Percentiles rank a stretch among this genome's conserved stretches.
These are phyloP conservation scores for Platerodrilus igneus DNA, from an alignment of 2,888 invertebrate genomes.

Conservation along the genomic window DNA sequence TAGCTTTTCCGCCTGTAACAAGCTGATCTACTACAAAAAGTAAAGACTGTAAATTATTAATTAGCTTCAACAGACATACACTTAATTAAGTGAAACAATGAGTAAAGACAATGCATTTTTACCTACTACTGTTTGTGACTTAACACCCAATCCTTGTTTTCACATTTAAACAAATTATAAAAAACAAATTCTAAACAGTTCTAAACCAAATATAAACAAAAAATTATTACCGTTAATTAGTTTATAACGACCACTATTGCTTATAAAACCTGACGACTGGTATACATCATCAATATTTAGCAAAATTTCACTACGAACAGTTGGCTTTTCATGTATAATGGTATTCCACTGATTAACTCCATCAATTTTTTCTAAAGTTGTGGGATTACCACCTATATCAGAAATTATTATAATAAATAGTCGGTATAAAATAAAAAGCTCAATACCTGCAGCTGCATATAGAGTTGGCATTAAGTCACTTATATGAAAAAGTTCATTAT, in stretches of 20 bases:
- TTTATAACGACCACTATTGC: constrained; percentile 37
- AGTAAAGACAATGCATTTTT: too few species aligned
- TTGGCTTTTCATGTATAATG: constrained; percentile 29
- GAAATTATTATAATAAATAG: not conserved
- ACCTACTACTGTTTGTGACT: not conserved
- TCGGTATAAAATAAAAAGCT: not conserved
- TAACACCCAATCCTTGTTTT: not conserved
- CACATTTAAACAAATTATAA: not conserved
- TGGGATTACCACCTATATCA: constrained; percentile 46
- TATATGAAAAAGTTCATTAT: constrained; percentile 65
- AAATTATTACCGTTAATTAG: constrained; percentile 40
- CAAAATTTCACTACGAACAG: constrained; percentile 29
- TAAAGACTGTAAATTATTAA: too few species aligned
- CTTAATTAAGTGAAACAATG: too few species aligned
- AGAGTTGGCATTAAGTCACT: constrained; percentile 78
- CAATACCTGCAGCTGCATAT: constrained; percentile 24
- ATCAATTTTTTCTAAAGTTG: constrained; percentile 38
- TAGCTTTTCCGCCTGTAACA: too few species aligned
- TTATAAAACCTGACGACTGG: constrained; percentile 42
- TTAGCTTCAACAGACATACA: too few species aligned
- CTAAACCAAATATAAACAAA: not conserved
- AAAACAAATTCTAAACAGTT: not conserved
- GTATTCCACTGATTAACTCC: constrained; percentile 44
- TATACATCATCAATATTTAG: constrained; percentile 43
- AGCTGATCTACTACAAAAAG: too few species aligned